Evolutionary conservation across 2,113 vertebrate species (phyloP), one percentile per base, ranked within the genome.

Genomic region (Oryzias celebensis): DNA sequence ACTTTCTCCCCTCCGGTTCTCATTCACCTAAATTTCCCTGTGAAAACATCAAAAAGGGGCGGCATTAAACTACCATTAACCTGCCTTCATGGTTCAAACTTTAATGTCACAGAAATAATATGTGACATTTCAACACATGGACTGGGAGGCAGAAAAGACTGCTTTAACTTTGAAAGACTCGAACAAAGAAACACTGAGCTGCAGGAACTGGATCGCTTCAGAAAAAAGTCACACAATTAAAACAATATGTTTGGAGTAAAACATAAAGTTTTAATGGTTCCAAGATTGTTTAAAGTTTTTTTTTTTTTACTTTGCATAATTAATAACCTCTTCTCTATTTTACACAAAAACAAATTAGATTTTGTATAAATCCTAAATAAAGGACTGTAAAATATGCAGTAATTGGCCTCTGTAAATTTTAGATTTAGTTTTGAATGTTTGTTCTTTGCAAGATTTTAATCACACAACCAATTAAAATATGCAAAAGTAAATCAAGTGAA

Each of bases 341-440:
- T 67, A 69, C 62, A 61, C 48, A 59, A 45, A 77, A 57, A 10
- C 49, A 18, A 61, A 71, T 52, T 1, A 67, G 51, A 26, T 57
- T n/a, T 44, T 50, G 41, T 36, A 62, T n/a, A 1, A 58, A 31
- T 18, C 57, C n/a, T 13, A 44, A 71, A 62, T 5, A 24, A 43
- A 59, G 2, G 8, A 71, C 24, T 31, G 48, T 20, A 50, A 47
- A 47, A 5, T 16, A 4, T 23, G 13, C 42, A 54, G 43, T 68
- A 81, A 83, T 82, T 76, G 68, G 68, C 81, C 78, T 56, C 85
- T 68, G 61, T 49, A 65, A 48, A 53, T 68, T 55, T 68, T 18
- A 59, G 36, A 18, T 65, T 54, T 52, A 23, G 43, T 55, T 28
- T 43, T 68, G n/a, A 44, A 46, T 62, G n/a, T 24, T 23, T n/a